Evolutionary conservation across 2,888 invertebrate species (phyloP), one percentile per base, ranked within the genome.

Genomic region (Erebia ligea): DNA sequence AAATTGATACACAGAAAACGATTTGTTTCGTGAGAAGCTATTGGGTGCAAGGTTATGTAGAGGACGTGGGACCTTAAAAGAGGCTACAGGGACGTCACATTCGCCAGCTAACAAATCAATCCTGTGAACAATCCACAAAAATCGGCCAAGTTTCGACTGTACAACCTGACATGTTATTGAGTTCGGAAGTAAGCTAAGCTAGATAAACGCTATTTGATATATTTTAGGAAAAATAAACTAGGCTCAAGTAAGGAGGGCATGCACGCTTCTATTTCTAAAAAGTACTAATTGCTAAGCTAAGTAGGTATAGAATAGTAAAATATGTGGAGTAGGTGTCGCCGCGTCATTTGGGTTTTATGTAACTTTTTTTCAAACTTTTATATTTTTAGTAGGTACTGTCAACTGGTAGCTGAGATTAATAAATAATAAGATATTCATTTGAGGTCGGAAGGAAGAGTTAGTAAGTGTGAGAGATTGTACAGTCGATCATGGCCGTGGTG

Each of bases 21-120:
- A 86, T 87, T 89, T 85, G 84, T 71, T 85, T 86, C 79, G 84
- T 89, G 89, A 89, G 81, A 90, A 88, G 89, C 90, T 79, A 82
- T 86, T 84, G 79, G 79, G 89, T 90, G 90, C 88, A 81, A 81
- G 83, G 86, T 81, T 77, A 81, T 85, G 80, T 84, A 79, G 79
- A 83, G 85, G 85, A 81, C 80, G 85, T 85, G 83, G 81, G 84
- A 84, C 86, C 81, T 85, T 88, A 87, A 84, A 86, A 86, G 88
- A 90, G 88, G 90, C 91, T 90, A 87, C 80, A 82, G 85, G 89
- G 89, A 91, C 92, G 88, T 83, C 87, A 92, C 91, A 92, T 91
- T 92, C 86, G 90, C 89, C 89, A 88, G 84, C 91, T 91, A 92
- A 89, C 83, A 86, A 84, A 89, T 89, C 87, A 85, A 86, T 86